These are phyloP conservation scores for Alsophila aescularia DNA, from an alignment of 2,888 invertebrate genomes.

Conservation along the genomic window DNA sequence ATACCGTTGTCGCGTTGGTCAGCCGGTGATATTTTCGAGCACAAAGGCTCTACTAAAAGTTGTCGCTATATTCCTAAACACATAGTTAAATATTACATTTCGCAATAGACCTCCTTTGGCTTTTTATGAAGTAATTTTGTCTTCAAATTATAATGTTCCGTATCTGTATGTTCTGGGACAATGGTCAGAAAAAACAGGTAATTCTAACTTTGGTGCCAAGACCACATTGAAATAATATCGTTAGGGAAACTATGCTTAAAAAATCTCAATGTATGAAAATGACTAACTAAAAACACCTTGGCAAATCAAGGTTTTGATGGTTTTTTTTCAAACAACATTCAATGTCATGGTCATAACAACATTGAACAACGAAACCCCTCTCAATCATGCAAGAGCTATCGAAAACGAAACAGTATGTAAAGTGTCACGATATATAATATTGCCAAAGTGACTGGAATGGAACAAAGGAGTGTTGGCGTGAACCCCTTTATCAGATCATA, in stretches of 20 bases:
- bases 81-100: too few relatives aligned
- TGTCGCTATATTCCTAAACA: slow-evolving; percentile 12
- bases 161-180: too few relatives aligned
- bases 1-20: slow-evolving; percentile 32
- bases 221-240: too few relatives aligned
- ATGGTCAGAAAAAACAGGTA: too few relatives aligned
- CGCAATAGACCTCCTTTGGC: too few relatives aligned
- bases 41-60: slow-evolving; percentile 17
- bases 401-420: slow-evolving; percentile 7
- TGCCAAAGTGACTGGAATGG: slow-evolving; percentile 43
- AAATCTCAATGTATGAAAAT: background rate
- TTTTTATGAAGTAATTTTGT: too few relatives aligned
- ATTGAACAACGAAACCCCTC: background rate
- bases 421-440: slow-evolving; percentile 32
- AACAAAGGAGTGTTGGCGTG: slow-evolving; percentile 62
- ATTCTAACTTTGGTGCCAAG: too few relatives aligned
- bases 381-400: slow-evolving; percentile 2
- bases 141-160: too few relatives aligned
- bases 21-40: slow-evolving; percentile 24
- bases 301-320: background rate
- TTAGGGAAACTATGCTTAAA: background rate
- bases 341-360: slow-evolving; percentile 11
- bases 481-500: slow-evolving; percentile 71
- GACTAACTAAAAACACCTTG: background rate
- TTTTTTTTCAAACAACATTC: background rate